Base-by-base conservation (phyloP, 2,797 vertebrate species). In the Hydrocynus forskahlii region DNA sequence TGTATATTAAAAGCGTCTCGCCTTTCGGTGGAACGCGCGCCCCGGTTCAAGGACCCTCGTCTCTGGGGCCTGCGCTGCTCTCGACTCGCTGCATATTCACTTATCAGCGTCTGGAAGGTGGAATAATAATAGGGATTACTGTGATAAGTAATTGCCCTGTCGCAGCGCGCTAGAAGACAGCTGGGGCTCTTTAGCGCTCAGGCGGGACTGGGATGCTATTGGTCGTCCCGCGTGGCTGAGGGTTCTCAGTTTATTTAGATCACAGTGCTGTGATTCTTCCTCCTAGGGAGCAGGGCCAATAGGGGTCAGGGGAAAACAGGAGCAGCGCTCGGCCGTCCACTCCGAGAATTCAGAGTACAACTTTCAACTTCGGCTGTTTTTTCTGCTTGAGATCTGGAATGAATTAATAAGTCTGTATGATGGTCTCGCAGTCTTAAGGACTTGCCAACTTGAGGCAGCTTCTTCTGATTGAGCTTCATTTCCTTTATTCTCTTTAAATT, bases 81-180 rank as follows among this genome's bases (percentile, higher is more conserved):
- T 21, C 57, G 83, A 73, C 73, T 6, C 17, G 71, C 89, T 86
- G 87, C 89, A 88, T 85, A 82, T 88, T 88, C 90, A 92, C 92
- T 92, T 92, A 93, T 92, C 93, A 88, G 91, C 63, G 85, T 83
- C 88, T 14, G 87, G 85, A 85, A 79, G 86, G 88, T 35, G 79
- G 90, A 92, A 92, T 93, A 92, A 92, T 93, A 93, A 93, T 89
- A 85, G 87, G 83, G 85, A 91, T 92, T 90, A 92, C 84, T 21
- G 71, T 52, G 16, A 83, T 90, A 92, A 92, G 89, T 92, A 92
- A 94, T 93, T 88, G 91, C 86, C 87, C 85, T 91, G 91, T 92
- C 91, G 84, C 7, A 5, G 68, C 62, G 19, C 67, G 0, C 71
- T 85, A 86, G 90, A 89, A 86, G 86, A 87, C 83, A 86, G 69